Conservation (phyloP, 2,888 invertebrate species). For the Alcis repandata region DNA sequence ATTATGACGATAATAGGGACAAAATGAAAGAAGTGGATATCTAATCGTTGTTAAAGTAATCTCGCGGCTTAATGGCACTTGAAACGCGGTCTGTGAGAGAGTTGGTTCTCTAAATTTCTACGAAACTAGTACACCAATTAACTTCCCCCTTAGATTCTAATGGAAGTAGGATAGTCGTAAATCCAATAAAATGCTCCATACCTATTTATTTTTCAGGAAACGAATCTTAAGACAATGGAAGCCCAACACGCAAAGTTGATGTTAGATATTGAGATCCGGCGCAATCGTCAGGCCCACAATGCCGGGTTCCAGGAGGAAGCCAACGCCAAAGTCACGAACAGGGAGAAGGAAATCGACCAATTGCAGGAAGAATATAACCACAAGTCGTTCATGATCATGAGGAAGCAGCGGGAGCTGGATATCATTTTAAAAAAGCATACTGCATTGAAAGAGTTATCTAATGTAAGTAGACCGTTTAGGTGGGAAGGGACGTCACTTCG, state of each 20-base stretch:
- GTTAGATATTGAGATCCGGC: constrained; percentile 86
- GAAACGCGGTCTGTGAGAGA: too few relatives aligned
- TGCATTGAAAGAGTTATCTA: constrained; percentile 73
- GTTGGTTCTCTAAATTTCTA: too few relatives aligned
- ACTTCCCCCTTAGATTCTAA: too few relatives aligned
- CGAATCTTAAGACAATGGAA: constrained; percentile 83
- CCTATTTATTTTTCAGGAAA: constrained; percentile 72
- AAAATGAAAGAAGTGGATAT: too few relatives aligned
- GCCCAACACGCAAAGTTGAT: constrained; percentile 86
- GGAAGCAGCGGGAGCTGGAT: constrained; percentile 77
- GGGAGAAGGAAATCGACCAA: constrained; percentile 70
- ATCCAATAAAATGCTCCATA: too few relatives aligned
- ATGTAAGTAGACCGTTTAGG: too few relatives aligned
- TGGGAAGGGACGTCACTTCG: too few relatives aligned
- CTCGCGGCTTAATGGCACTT: too few relatives aligned
- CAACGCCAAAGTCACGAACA: constrained; percentile 61
- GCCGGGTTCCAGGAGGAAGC: constrained; percentile 66
- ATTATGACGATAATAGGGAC: too few relatives aligned
- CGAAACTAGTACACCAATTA: too few relatives aligned
- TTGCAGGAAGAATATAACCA: constrained; percentile 71
- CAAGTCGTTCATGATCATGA: constrained; percentile 62
- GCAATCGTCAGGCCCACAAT: constrained; percentile 72
- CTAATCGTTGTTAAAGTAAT: too few relatives aligned
- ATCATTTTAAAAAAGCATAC: constrained; percentile 70
- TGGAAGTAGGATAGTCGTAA: too few relatives aligned